phyloP scores from a whole-genome alignment of 2,113 vertebrate species.

The Sylvicapra grimmia region DNA sequence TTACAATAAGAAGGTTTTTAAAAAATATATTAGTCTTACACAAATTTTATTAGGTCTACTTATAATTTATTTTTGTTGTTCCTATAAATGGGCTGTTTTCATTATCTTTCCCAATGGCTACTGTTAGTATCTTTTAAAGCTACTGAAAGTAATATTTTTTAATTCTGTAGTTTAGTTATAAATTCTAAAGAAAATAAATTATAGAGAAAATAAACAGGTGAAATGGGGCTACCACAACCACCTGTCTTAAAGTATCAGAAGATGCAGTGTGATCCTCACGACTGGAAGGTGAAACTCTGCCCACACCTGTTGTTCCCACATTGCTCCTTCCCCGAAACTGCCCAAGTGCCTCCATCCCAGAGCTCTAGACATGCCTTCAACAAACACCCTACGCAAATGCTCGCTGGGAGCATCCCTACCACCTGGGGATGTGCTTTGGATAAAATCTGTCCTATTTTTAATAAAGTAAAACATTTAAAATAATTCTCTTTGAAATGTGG shows the following conservation, averaged over 20 bases:
- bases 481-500: not conserved
- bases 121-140: not conserved
- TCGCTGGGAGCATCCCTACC: not conserved
- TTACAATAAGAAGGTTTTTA: not conserved
- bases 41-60: not conserved
- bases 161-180: not conserved
- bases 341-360: not conserved
- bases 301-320: rapidly evolving
- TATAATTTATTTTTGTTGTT: not conserved
- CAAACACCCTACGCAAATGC: not conserved
- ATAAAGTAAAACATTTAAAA: not conserved
- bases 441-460: not conserved
- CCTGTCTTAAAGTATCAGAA: not conserved
- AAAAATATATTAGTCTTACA: not conserved
- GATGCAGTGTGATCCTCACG: not conserved
- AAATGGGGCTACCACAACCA: not conserved
- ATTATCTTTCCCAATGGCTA: not conserved
- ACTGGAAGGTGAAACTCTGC: not conserved
- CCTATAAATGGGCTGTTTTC: not conserved
- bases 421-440: not conserved
- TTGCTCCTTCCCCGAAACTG: rapidly evolving
- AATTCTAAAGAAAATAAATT: not conserved
- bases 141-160: not conserved
- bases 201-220: not conserved
- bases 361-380: not conserved